Evolutionary conservation across 2,797 vertebrate species (phyloP), one percentile per base, ranked within the genome.

Genomic region (Girardinus metallicus): DNA sequence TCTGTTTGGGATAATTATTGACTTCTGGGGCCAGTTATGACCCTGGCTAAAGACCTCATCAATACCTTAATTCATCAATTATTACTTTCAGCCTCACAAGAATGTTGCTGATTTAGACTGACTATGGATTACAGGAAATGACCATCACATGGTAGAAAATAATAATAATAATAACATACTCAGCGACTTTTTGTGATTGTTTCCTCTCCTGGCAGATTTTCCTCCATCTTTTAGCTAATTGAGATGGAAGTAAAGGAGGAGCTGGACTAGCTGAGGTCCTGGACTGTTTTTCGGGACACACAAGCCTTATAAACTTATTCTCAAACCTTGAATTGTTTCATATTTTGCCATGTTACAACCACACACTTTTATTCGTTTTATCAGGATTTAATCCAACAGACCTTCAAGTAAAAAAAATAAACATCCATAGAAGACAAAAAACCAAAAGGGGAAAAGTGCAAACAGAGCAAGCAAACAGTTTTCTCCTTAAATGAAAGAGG

Each of bases 1-100:
- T 95, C 94, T 94, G 95, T 94, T 95, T 88, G 78, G 91, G 93
- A 94, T 95, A 95, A 95, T 96, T 95, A 96, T 96, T 95, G 96
- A 96, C 95, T 94, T 91, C 90, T 89, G 85, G 92, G 94, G 85
- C 83, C 90, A 84, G 95, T 96, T 96, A 96, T 95, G 94, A 95
- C 95, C 95, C 92, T 85, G 91, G 93, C 94, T 96, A 96, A 96
- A 94, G 94, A 95, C 93, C 95, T 93, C 94, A 94, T 96, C 95
- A 95, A 96, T 96, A 95, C 91, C 88, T 89, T 95, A 93, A 95
- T 96, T 94, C 94, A 96, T 96, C 95, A 94, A 94, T 95, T 94
- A 94, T 95, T 87, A 83, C 94, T 92, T 95, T 94, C 90, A 89
- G 88, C 91, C 94, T 85, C 91, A 91, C 90, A 87, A 81, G 82